phyloP scores from a whole-genome alignment of 1,140 invertebrate species.

The Pogonus chalceus region DNA sequence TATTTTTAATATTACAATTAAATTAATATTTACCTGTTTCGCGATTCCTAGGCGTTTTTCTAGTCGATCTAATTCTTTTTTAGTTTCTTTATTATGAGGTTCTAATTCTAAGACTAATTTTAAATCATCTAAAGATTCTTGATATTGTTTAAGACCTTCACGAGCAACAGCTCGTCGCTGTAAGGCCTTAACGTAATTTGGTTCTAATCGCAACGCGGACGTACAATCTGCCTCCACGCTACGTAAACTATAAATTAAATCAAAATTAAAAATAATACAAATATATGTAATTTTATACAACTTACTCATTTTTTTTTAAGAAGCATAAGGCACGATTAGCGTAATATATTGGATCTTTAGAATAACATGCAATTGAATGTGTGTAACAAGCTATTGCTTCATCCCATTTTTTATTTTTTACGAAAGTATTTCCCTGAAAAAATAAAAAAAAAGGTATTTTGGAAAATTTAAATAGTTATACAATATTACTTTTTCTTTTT shows the following conservation, averaged over 20 bases:
- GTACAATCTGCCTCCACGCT: conserved; percentile 69
- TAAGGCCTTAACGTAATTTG: conserved; percentile 70
- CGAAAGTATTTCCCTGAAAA: conserved; percentile 67
- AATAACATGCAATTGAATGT: conserved; percentile 63
- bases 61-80: conserved; percentile 46
- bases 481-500: conserved; percentile 48
- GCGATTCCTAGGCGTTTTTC: conserved; percentile 39
- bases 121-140: conserved; percentile 58
- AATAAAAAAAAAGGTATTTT: conserved; percentile 12
- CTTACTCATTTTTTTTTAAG: conserved; percentile 73
- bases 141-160: conserved; percentile 46
- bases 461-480: conserved; percentile 21
- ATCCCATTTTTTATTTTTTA: conserved; percentile 66
- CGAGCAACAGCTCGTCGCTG: conserved; percentile 62
- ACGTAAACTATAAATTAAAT: conserved; percentile 46
- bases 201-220: conserved; percentile 57
- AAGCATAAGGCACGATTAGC: conserved; percentile 83
- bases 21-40: conserved; percentile 23
- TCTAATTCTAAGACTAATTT: conserved; percentile 56
- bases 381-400: conserved; percentile 73
- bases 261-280: conserved; percentile 14
- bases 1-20: too few relatives aligned
- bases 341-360: conserved; percentile 70
- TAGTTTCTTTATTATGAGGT: conserved; percentile 55
- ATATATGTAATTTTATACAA: conserved; percentile 28